These are phyloP conservation scores for Pachyrhynchus sulphureomaculatus DNA, from an alignment of 1,140 invertebrate species.

Conservation along the genomic window DNA sequence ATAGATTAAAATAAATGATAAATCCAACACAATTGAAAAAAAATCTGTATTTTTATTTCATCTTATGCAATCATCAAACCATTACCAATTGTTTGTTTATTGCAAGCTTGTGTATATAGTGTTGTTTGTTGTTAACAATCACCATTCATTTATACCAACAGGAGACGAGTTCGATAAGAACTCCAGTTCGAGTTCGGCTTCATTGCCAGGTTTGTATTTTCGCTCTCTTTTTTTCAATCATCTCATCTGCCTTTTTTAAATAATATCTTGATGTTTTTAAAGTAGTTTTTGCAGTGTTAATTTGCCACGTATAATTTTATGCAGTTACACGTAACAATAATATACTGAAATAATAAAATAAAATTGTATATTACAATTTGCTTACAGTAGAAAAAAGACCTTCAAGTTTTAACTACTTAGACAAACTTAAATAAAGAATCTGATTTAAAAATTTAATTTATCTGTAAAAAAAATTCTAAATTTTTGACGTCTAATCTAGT, in stretches of 20 bases:
- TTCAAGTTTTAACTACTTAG: too few species aligned
- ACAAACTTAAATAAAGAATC: too few species aligned
- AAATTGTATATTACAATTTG: too few species aligned
- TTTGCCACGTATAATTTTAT: too few species aligned
- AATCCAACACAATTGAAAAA: too few species aligned
- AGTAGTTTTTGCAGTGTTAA: not conserved
- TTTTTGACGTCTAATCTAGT: too few species aligned
- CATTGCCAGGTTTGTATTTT: slow-evolving; percentile 63
- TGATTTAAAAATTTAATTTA: too few species aligned
- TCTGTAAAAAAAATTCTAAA: too few species aligned
- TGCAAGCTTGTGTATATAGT: slow-evolving; percentile 35
- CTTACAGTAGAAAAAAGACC: too few species aligned
- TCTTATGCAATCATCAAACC: not conserved
- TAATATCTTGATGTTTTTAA: not conserved
- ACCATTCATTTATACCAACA: slow-evolving; percentile 46
- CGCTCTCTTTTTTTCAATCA: slow-evolving; percentile 14
- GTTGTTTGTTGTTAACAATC: slow-evolving; percentile 47
- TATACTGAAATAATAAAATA: too few species aligned
- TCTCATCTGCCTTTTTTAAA: slow-evolving; percentile 11
- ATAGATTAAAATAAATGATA: too few species aligned
- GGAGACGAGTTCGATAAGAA: slow-evolving; percentile 69
- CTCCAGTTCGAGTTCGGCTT: slow-evolving; percentile 66
- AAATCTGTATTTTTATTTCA: not conserved
- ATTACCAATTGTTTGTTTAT: slow-evolving; percentile 9
- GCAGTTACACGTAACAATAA: too few species aligned